These are phyloP conservation scores for Drosophila prosaltans DNA, from an alignment of 1,140 invertebrate species.

Conservation along the genomic window DNA sequence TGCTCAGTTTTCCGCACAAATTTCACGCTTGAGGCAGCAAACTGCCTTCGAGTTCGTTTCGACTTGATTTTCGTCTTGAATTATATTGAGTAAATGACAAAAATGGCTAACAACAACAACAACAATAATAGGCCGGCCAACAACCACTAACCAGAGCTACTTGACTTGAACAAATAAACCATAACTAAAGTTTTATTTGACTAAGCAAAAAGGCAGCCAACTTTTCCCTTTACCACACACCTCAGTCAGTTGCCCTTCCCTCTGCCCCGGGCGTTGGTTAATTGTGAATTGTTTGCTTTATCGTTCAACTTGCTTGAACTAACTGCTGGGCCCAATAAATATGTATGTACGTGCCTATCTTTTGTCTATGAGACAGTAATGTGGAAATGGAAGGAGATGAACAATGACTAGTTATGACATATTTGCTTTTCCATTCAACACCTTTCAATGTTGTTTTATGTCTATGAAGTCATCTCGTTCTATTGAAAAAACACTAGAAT, in stretches of 20 bases:
- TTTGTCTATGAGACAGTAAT: too few species aligned
- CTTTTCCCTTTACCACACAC: not conserved
- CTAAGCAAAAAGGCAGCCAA: not conserved
- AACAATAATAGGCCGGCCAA: not conserved
- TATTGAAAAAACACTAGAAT: slow-evolving; percentile 1
- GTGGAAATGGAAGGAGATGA: not conserved
- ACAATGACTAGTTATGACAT: slow-evolving; percentile 13
- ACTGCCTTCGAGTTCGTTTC: not conserved
- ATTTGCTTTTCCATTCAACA: slow-evolving; percentile 3
- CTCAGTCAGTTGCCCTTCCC: not conserved
- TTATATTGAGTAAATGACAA: slow-evolving; percentile 7
- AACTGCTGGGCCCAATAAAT: slow-evolving; percentile 10
- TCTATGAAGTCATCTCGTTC: not conserved
- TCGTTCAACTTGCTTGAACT: slow-evolving; percentile 9
- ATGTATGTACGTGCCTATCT: not conserved
- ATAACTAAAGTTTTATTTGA: slow-evolving; percentile 12
- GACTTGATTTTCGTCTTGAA: slow-evolving; percentile 1
- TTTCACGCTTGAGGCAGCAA: slow-evolving; percentile 11
- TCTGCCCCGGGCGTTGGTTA: not conserved
- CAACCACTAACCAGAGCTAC: slow-evolving; percentile 10
- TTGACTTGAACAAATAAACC: slow-evolving; percentile 14
- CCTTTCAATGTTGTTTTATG: slow-evolving; percentile 2
- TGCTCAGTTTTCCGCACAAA: slow-evolving; percentile 8
- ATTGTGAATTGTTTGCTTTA: slow-evolving; percentile 12
- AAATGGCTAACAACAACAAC: not conserved